Percentiles rank a stretch among this genome's conserved stretches.
These are phyloP conservation scores for Buceros bicornis DNA, from an alignment of 2,797 vertebrate genomes.

Conservation along the genomic window DNA sequence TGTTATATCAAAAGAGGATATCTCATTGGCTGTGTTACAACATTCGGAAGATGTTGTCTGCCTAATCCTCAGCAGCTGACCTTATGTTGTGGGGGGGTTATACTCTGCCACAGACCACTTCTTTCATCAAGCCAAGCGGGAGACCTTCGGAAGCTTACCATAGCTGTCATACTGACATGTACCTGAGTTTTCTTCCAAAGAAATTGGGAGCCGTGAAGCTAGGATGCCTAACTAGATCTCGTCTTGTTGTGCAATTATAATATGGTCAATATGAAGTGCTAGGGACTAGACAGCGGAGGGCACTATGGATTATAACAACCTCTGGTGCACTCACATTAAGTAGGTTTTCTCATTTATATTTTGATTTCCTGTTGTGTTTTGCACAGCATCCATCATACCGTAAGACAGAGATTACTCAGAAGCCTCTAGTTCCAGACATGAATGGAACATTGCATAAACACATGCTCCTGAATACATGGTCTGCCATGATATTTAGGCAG, in stretches of 20 bases:
- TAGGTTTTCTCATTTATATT: background rate
- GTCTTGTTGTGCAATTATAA: background rate
- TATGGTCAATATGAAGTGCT: background rate
- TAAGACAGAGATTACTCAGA: background rate
- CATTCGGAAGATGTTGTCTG: background rate
- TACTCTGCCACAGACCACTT: background rate
- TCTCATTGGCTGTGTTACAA: background rate
- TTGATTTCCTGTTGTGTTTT: background rate
- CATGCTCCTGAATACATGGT: background rate
- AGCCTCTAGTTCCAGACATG: background rate
- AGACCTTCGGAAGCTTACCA: background rate
- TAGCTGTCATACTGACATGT: background rate
- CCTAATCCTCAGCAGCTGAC: background rate
- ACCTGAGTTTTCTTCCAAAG: background rate
- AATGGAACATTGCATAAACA: background rate
- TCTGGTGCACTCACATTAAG: background rate
- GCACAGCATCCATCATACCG: background rate
- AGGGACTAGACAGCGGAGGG: background rate
- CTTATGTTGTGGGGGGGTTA: background rate
- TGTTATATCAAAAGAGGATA: background rate
- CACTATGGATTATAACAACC: background rate
- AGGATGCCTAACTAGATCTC: background rate
- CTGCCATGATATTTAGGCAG: background rate
- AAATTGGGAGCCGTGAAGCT: background rate
- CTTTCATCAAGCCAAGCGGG: background rate